These are phyloP conservation scores for Sphyrna mokarran DNA, from an alignment of 2,113 vertebrate genomes.

Conservation along the genomic window DNA sequence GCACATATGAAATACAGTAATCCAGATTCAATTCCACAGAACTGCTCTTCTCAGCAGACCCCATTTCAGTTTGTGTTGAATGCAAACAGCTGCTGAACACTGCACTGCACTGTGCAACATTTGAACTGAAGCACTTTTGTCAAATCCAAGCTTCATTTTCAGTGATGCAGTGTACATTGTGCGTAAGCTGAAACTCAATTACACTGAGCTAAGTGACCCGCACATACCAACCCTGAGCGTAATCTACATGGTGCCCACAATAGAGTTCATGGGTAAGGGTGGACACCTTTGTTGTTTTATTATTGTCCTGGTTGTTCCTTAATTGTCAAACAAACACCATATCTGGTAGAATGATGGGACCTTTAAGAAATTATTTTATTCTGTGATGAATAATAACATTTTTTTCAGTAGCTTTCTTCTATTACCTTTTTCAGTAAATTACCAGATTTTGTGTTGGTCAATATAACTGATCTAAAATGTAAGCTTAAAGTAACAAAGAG, in stretches of 20 bases:
- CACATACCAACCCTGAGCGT: not conserved
- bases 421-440: not conserved
- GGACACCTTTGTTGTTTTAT: not conserved
- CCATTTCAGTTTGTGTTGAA: slow-evolving; percentile 7
- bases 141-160: slow-evolving; percentile 41
- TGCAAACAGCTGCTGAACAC: slow-evolving; percentile 24
- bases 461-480: not conserved
- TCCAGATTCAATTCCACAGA: slow-evolving; percentile 42
- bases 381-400: not conserved
- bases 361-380: not conserved
- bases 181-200: slow-evolving; percentile 38
- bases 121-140: slow-evolving; percentile 37
- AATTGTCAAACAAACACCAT: not conserved
- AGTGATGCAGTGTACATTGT: slow-evolving; percentile 39
- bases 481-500: not conserved
- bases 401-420: not conserved
- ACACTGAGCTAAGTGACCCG: slow-evolving; percentile 31
- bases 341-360: not conserved
- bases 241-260: not conserved
- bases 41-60: slow-evolving; percentile 38
- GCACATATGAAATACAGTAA: slow-evolving; percentile 44
- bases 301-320: not conserved
- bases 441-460: not conserved
- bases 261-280: not conserved
- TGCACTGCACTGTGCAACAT: slow-evolving; percentile 32